Base-by-base conservation (phyloP, 2,113 vertebrate species). In the Galeopterus variegatus region DNA sequence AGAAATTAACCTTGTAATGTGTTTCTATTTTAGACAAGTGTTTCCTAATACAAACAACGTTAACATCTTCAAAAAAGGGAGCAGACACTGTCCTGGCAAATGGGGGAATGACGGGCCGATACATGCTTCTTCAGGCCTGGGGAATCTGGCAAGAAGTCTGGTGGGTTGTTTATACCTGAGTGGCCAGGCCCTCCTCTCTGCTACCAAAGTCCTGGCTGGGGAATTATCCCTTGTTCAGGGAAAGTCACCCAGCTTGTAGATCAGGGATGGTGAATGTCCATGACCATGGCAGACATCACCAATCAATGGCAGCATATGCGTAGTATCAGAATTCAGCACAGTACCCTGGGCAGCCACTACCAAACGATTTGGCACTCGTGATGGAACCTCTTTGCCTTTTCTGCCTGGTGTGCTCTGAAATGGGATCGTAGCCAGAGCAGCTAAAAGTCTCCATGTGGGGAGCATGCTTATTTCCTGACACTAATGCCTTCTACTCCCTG, bases 21-120 rank as follows among this genome's bases (percentile, higher is more conserved):
- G 36, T 82, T 92, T 89, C 24, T 95, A 28, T 95, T 98, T 95
- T 97, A 97, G 97, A 92, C 56, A 76, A 93, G 70, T 41, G 11
- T 97, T 97, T 97, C 1, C 1, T 96, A 92, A 90, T 26, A 6
- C 0, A 24, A 75, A 69, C 58, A 80, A 0, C 6, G 45, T 79
- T 1, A 3, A 77, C 77, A 1, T 33, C 52, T 36, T 83, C 92
- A 45, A 80, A 48, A 82, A 79, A 17, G 52, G 56, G 54, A 13
- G 31, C 23, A 15, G 41, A 7, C 1, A 0, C 0, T 11, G 52
- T 81, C 64, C 1, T 5, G 54, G 45, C 52, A 17, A 15, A 0
- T 0, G 45, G 94, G 87, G 45, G 73, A 23, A 23, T 5, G 64
- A 31, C 0, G 10, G 45, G 84, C 69, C 56, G 54, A 18, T 12